Conservation (phyloP, 2,797 vertebrate genomes). For the Nannoperca australis region DNA sequence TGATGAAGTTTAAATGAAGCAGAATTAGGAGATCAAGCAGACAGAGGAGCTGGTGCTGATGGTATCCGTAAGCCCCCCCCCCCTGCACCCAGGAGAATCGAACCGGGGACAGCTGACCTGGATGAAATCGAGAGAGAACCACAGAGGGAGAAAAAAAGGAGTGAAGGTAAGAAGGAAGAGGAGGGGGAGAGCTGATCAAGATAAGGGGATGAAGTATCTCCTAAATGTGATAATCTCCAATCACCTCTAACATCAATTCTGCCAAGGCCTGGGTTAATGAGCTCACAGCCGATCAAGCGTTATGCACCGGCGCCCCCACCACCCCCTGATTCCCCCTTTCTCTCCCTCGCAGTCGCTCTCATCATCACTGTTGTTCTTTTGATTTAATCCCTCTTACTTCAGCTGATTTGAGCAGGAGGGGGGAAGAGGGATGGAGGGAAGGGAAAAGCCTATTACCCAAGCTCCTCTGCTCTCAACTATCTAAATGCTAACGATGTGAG, state of each 20-base stretch:
- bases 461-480: slow-evolving; percentile 92
- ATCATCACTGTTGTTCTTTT: slow-evolving; percentile 89
- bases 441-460: slow-evolving; percentile 92
- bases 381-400: slow-evolving; percentile 92
- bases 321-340: slow-evolving; percentile 56
- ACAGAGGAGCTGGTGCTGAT: slow-evolving; percentile 84
- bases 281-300: slow-evolving; percentile 92
- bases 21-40: slow-evolving; percentile 98
- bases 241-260: slow-evolving; percentile 93
- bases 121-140: slow-evolving; percentile 84
- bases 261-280: slow-evolving; percentile 96
- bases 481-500: slow-evolving; percentile 98
- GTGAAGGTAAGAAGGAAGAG: slow-evolving; percentile 63
- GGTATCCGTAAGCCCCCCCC: slow-evolving; percentile 69
- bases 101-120: slow-evolving; percentile 85
- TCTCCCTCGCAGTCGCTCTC: slow-evolving; percentile 75
- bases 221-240: slow-evolving; percentile 99
- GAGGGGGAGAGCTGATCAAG: slow-evolving; percentile 66
- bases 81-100: slow-evolving; percentile 68
- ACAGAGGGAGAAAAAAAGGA: slow-evolving; percentile 58
- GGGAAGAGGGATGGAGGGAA: slow-evolving; percentile 69
- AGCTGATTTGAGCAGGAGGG: slow-evolving; percentile 87
- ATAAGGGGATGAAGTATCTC: slow-evolving; percentile 85
- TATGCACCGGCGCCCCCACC: slow-evolving; percentile 73
- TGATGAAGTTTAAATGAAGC: slow-evolving; percentile 99